Conservation (phyloP, 2,113 vertebrate genomes). For the Calidris pygmaea region DNA sequence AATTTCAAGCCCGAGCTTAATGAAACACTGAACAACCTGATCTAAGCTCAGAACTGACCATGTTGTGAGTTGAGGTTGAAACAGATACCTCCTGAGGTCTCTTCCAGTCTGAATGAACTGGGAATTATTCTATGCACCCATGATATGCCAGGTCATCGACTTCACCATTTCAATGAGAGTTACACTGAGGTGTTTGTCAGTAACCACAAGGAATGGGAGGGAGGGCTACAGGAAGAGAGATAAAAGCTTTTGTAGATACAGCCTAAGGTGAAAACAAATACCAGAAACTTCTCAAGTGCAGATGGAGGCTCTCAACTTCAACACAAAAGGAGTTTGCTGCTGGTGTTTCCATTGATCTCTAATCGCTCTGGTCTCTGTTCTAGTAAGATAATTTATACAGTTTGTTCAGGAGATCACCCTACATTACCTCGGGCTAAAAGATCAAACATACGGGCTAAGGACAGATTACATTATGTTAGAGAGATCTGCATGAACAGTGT, state of each 20-base stretch:
- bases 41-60: neutral
- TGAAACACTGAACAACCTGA: neutral
- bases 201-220: neutral
- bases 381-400: neutral
- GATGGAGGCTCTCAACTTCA: neutral
- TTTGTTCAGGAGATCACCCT: neutral
- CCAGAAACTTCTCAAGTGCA: neutral
- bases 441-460: neutral
- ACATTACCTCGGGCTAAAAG: neutral
- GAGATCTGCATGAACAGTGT: neutral
- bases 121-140: neutral
- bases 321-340: neutral
- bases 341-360: neutral
- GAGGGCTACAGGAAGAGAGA: accelerated
- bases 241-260: neutral
- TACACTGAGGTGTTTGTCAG: neutral
- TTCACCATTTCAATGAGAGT: neutral
- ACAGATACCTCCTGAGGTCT: neutral
- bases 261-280: neutral
- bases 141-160: neutral
- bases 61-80: neutral
- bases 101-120: neutral
- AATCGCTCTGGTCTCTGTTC: neutral
- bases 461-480: neutral
- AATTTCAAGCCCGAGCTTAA: neutral